Evolutionary conservation across 2,797 vertebrate species (phyloP), one percentile per base, ranked within the genome.

Genomic region (Melanotaenia trifasciata): DNA sequence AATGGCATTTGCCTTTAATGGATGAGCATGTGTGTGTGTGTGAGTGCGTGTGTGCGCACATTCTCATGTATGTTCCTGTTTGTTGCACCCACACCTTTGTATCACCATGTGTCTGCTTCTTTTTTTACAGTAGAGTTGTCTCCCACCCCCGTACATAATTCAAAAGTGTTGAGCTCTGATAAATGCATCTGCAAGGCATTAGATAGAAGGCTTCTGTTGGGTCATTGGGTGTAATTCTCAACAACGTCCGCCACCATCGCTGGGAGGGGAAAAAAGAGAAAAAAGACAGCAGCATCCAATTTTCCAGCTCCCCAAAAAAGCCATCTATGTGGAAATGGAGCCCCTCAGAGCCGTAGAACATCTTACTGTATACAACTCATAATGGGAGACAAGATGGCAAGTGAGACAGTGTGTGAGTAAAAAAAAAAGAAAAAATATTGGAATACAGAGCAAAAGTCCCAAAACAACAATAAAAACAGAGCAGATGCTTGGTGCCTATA

Each of bases 261-360:
- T 64, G 30, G 28, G 18, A 58, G 38, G 9, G 14, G 5, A 53
- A 58, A 64, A 40, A 58, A 65, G 40, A 62, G 40, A 62, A 63
- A 62, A 64, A 74, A 50, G 80, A 87, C 64, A 74, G 83, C 83
- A 80, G 78, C 76, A 81, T 90, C 82, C 84, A 89, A 93, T 93
- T 90, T 91, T 76, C 84, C 65, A 70, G 71, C 78, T 74, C 64
- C 63, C 58, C 35, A 60, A 24, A 77, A 91, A 93, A 89, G 71
- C 83, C 70, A 91, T 90, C 86, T 86, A 85, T 88, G 86, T 92
- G 90, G 88, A 90, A 92, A 92, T 91, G 83, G 84, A 84, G 73
- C 76, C 70, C 32, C 84, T 83, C 69, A 78, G 67, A 74, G 81
- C 84, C 33, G 47, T 76, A 79, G 81, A 86, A 84, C 78, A 85